Conservation (phyloP, 2,113 vertebrate genomes). For the Struthio camelus region DNA sequence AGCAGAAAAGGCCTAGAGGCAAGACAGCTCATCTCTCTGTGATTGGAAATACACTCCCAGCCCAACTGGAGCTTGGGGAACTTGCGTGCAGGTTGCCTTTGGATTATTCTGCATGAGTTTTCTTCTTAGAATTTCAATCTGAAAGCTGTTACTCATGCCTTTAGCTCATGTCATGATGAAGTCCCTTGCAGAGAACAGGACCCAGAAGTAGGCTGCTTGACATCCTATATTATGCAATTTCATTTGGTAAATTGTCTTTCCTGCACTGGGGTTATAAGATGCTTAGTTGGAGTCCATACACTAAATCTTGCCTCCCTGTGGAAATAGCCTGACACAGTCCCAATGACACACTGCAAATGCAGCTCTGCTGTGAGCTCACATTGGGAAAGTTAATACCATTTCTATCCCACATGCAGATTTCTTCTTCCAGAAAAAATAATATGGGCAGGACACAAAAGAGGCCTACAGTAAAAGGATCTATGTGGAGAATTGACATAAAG, state of each 20-base stretch:
- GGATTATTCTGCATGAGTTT: constrained; percentile 11
- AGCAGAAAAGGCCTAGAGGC: constrained; percentile 48
- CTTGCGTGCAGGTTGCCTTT: constrained; percentile 19
- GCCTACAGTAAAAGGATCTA: background rate
- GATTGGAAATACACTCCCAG: background rate
- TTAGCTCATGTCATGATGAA: constrained; percentile 25
- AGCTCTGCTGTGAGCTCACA: background rate
- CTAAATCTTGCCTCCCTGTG: background rate
- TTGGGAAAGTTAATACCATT: constrained; percentile 5
- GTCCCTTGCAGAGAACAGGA: constrained; percentile 34
- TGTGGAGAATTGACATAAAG: constrained; percentile 16
- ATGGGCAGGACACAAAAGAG: constrained; percentile 9
- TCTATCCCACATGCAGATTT: constrained; percentile 27
- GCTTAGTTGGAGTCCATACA: background rate
- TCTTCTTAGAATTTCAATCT: background rate
- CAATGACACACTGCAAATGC: background rate
- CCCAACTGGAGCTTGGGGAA: background rate
- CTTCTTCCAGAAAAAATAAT: background rate
- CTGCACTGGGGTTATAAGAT: background rate
- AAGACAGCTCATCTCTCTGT: constrained; percentile 11
- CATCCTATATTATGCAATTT: constrained; percentile 54
- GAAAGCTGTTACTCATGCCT: constrained; percentile 44
- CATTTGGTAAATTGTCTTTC: constrained; percentile 56
- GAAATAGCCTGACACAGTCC: background rate
- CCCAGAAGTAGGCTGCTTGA: constrained; percentile 9